phyloP scores from a whole-genome alignment of 2,888 invertebrate genomes.

The Bembecia ichneumoniformis region DNA sequence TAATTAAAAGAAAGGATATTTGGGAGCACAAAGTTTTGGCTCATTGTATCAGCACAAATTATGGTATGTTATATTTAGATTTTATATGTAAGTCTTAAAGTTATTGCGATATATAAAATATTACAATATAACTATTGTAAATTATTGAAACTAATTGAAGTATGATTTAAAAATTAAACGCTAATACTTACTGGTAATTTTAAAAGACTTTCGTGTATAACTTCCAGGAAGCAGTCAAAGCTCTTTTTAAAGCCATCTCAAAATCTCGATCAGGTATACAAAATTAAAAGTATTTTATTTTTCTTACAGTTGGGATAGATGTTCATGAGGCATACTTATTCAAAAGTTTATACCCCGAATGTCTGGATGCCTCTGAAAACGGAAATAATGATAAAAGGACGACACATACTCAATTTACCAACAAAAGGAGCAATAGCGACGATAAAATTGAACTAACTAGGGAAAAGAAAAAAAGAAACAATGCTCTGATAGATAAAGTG shows the following conservation, averaged over 20 bases:
- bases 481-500: slow-evolving; percentile 35
- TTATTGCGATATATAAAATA: too few species aligned
- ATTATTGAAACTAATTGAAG: too few species aligned
- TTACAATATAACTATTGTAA: too few species aligned
- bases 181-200: too few species aligned
- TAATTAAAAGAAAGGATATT: slow-evolving; percentile 46
- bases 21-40: slow-evolving; percentile 58
- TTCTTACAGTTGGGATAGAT: slow-evolving; percentile 69
- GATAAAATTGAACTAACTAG: slow-evolving; percentile 28
- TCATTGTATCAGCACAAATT: slow-evolving; percentile 72
- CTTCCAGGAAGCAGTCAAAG: not conserved
- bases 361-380: slow-evolving; percentile 3
- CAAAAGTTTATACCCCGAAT: slow-evolving; percentile 25
- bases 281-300: slow-evolving; percentile 1
- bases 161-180: too few species aligned
- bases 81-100: too few species aligned
- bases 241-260: not conserved
- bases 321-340: slow-evolving; percentile 43
- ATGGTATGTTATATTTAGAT: slow-evolving; percentile 44
- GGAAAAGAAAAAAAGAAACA: slow-evolving; percentile 52
- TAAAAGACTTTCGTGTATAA: too few species aligned
- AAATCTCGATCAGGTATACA: not conserved
- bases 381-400: slow-evolving; percentile 7
- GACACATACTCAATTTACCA: slow-evolving; percentile 27
- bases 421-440: slow-evolving; percentile 36